Conservation (phyloP, 2,113 vertebrate genomes). For the Catagonus wagneri region DNA sequence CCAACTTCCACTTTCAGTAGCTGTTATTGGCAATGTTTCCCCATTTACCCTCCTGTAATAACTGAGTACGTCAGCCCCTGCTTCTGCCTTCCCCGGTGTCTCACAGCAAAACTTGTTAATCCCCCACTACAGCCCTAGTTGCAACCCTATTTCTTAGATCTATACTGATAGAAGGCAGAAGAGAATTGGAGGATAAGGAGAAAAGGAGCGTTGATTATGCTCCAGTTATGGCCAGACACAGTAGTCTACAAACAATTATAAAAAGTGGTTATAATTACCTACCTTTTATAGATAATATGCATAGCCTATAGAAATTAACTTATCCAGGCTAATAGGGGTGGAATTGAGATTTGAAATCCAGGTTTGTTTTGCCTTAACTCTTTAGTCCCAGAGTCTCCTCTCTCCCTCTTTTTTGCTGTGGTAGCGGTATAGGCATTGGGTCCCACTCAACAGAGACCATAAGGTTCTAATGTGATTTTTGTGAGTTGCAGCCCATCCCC, state of each 20-base stretch:
- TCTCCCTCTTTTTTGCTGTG: not conserved
- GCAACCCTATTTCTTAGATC: not conserved
- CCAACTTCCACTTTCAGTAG: not conserved
- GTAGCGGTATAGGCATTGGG: not conserved
- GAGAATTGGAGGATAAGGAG: not conserved
- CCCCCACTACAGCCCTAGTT: not conserved
- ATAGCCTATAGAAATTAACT: not conserved
- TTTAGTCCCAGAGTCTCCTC: not conserved
- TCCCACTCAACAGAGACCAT: not conserved
- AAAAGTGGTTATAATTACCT: not conserved
- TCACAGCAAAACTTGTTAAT: not conserved
- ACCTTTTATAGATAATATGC: not conserved
- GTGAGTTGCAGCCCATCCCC: not conserved
- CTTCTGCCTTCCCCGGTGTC: not conserved
- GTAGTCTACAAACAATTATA: not conserved
- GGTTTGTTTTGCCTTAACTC: not conserved
- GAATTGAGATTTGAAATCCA: not conserved
- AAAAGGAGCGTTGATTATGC: not conserved
- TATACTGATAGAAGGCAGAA: not conserved
- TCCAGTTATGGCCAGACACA: not conserved
- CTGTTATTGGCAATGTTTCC: not conserved
- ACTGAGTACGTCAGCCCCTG: not conserved
- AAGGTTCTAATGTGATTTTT: not conserved
- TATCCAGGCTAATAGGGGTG: not conserved
- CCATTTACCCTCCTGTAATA: not conserved